These are phyloP conservation scores for Baccha elongata DNA, from an alignment of 2,888 invertebrate genomes.

Conservation along the genomic window DNA sequence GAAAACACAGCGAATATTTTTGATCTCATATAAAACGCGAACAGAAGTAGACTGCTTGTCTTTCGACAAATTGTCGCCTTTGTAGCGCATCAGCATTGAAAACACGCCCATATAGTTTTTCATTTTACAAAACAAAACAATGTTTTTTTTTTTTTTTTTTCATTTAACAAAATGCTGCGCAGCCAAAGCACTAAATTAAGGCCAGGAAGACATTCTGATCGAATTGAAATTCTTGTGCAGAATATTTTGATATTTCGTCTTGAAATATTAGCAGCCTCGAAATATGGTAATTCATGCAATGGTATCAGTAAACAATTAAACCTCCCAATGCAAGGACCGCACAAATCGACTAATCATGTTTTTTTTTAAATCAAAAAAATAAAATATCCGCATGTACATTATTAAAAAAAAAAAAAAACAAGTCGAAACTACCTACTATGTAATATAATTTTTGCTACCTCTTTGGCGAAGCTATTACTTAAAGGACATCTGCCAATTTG, in stretches of 20 bases:
- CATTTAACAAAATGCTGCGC: background rate
- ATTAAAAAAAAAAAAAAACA: too few species aligned
- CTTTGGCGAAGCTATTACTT: too few species aligned
- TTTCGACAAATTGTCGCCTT: slow-evolving; percentile 65
- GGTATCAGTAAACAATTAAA: too few species aligned
- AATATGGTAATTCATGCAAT: too few species aligned
- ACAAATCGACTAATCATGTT: too few species aligned
- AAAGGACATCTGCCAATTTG: too few species aligned
- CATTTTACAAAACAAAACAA: slow-evolving; percentile 32
- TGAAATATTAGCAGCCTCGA: too few species aligned
- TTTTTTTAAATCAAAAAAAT: too few species aligned
- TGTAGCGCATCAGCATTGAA: slow-evolving; percentile 37
- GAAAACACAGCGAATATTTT: slow-evolving; percentile 36
- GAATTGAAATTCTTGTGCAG: background rate
- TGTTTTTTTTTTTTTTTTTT: background rate
- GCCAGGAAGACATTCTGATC: background rate
- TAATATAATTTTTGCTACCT: too few species aligned
- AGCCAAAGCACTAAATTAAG: background rate
- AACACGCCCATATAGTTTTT: slow-evolving; percentile 39
- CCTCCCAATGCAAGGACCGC: too few species aligned
- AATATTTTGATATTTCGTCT: background rate
- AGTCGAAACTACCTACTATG: too few species aligned
- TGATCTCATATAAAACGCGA: slow-evolving; percentile 58
- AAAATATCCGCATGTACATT: too few species aligned
- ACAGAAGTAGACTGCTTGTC: slow-evolving; percentile 70